A percentile compares a stretch with the other conserved stretches of the same genome.
These are phyloP conservation scores for Falco biarmicus DNA, from an alignment of 2,797 vertebrate genomes.

Conservation along the genomic window DNA sequence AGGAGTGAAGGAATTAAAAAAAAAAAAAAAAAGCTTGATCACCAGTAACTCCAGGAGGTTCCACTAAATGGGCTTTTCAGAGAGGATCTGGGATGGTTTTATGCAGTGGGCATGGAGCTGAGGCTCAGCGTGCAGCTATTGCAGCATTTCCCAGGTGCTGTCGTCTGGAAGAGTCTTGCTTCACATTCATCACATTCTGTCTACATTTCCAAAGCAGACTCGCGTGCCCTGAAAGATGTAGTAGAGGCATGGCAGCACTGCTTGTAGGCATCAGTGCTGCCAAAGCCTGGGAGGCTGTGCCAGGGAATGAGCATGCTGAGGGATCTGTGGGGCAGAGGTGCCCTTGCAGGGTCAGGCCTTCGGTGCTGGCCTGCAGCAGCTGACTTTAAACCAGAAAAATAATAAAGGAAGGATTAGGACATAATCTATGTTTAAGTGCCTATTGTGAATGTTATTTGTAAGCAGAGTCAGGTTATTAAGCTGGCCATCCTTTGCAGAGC, in stretches of 20 bases:
- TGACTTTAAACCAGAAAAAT: neutral
- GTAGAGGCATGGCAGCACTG: neutral
- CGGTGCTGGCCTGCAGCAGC: neutral
- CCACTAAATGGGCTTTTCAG: neutral
- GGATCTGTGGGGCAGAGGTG: neutral
- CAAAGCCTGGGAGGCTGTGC: neutral
- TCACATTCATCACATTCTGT: rapidly evolving
- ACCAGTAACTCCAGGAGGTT: neutral
- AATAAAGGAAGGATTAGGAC: neutral
- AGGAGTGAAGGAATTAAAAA: neutral
- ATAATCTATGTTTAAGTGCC: neutral
- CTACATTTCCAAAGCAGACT: neutral
- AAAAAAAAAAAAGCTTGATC: neutral
- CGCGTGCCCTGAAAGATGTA: neutral
- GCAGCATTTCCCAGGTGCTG: neutral
- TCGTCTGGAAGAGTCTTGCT: neutral
- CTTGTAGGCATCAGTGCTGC: too few species aligned
- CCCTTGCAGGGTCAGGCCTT: neutral
- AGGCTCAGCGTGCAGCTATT: neutral
- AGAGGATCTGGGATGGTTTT: neutral
- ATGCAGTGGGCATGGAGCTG: neutral
- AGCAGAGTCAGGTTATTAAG: neutral
- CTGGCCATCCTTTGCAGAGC: neutral
- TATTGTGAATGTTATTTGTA: neutral
- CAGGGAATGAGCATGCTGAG: neutral